A percentile compares a stretch with the other conserved stretches of the same genome.
Conservation (phyloP, 2,113 vertebrate genomes). For the Cyprinodon variegatus region DNA sequence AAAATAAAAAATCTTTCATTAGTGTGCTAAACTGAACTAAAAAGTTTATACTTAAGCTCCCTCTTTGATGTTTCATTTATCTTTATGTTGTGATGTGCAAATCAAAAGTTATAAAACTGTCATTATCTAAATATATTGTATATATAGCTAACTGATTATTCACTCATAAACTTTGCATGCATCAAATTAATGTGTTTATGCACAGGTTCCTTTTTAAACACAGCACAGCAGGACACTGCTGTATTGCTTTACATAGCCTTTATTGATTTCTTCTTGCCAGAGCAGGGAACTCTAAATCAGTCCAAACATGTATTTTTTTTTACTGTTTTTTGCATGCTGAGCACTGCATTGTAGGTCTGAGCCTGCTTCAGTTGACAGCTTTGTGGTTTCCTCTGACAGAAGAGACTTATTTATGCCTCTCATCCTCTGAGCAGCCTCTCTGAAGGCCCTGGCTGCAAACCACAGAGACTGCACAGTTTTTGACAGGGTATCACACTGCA, state of each 20-base stretch:
- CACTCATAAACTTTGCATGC: not conserved
- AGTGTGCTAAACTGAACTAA: no score
- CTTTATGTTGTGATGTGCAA: not conserved
- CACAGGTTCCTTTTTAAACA: not conserved
- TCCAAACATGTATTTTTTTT: slow-evolving; percentile 20
- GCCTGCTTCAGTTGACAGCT: slow-evolving; percentile 62
- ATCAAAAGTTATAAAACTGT: not conserved
- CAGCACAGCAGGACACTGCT: slow-evolving; percentile 7
- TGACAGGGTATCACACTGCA: slow-evolving; percentile 68
- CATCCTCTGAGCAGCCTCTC: slow-evolving; percentile 56
- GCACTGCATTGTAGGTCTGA: slow-evolving; percentile 35
- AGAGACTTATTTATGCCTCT: slow-evolving; percentile 70
- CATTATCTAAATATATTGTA: not conserved
- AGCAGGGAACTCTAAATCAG: slow-evolving; percentile 27
- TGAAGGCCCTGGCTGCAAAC: slow-evolving; percentile 63
- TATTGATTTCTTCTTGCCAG: slow-evolving; percentile 42
- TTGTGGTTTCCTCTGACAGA: slow-evolving; percentile 64
- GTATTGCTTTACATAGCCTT: slow-evolving; percentile 35
- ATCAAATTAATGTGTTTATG: slow-evolving; percentile 12
- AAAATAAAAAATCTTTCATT: no score
- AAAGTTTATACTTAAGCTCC: not conserved
- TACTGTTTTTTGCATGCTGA: slow-evolving; percentile 24
- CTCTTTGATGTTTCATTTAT: not conserved
- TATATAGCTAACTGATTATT: not conserved
- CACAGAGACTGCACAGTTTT: slow-evolving; percentile 56